These are phyloP conservation scores for Arenicola marina DNA, from an alignment of 2,888 invertebrate genomes.

Conservation along the genomic window DNA sequence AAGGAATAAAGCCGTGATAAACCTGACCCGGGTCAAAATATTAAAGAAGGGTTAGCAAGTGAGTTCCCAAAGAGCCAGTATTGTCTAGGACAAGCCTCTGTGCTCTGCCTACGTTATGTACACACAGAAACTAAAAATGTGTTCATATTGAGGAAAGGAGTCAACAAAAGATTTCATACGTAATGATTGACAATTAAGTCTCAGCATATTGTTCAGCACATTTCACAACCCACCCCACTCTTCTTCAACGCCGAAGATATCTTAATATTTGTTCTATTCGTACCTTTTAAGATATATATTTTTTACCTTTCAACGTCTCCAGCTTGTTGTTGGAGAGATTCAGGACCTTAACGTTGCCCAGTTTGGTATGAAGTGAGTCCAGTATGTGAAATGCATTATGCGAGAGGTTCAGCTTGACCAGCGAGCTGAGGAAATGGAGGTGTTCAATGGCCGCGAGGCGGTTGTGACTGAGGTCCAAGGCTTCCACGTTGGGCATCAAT, in stretches of 20 bases:
- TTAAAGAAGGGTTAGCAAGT: neutral
- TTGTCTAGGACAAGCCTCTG: too few relatives aligned
- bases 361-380: conserved; percentile 76
- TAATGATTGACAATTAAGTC: neutral
- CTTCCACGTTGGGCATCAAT: conserved; percentile 65
- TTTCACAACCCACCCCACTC: too few relatives aligned
- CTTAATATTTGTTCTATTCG: too few relatives aligned
- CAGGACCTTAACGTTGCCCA: conserved; percentile 86
- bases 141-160: neutral
- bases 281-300: too few relatives aligned
- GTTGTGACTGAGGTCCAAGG: conserved; percentile 78
- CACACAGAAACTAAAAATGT: too few relatives aligned
- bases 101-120: too few relatives aligned
- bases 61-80: too few relatives aligned
- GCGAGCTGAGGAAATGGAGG: conserved; percentile 76
- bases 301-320: conserved; percentile 53
- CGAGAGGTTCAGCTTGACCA: conserved; percentile 78
- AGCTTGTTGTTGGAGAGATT: conserved; percentile 83
- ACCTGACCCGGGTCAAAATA: conserved; percentile 12
- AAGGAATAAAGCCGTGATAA: conserved; percentile 81
- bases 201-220: neutral
- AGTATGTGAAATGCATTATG: conserved; percentile 74
- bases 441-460: conserved; percentile 74
- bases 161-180: neutral
- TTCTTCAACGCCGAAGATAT: too few relatives aligned